Base-by-base conservation (phyloP, 2,888 invertebrate genomes). In the Mythimna impura region DNA sequence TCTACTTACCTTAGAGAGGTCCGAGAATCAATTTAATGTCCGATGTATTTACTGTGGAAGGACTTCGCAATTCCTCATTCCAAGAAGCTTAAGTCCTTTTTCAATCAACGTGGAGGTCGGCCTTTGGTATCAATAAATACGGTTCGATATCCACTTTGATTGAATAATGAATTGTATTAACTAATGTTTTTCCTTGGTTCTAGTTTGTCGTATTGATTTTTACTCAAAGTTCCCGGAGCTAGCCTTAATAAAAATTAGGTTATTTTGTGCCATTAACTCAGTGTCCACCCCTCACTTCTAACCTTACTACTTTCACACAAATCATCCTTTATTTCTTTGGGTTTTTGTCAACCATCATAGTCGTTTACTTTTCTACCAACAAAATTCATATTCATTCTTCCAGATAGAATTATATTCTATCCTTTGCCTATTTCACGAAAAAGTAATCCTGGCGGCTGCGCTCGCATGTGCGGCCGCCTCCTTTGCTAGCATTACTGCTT, bases 141-240 rank as follows among this genome's bases (percentile, higher is more conserved):
- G 50, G 9, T 4, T 30, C 14, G 34, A 36, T 52, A n/a, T 43
- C 14, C 20, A 22, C 47, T n/a, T 22, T 61, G 60, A 74, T 74
- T 54, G 52, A 74, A 54, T 74, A 17, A 78, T 74, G 47, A 20
- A 60, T 74, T 20, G 76, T 40, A 76, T 50, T 66, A 20, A 50
- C 57, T 66, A 22, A 47, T 17, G 8, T 34, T 43, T 69, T 25
- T 50, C 17, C 9, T 47, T 54, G 6, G 22, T 36, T 75, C 36
- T 63, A n/a, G 34, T 43, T 47, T 22, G 12, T 14, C 47, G 2
- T n/a, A 47, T 40, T 71, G 58, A 60, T 43, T 71, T 60, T 20
- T 40, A n/a, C 36, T 71, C 14, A 47, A 30, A 36, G 43, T 36
- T 34, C 0, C 1, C 20, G 7, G 0, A 52, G 50, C n/a, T 8